Evolutionary conservation across 2,113 vertebrate genomes (phyloP).

Genomic region (Chrysemys picta): DNA sequence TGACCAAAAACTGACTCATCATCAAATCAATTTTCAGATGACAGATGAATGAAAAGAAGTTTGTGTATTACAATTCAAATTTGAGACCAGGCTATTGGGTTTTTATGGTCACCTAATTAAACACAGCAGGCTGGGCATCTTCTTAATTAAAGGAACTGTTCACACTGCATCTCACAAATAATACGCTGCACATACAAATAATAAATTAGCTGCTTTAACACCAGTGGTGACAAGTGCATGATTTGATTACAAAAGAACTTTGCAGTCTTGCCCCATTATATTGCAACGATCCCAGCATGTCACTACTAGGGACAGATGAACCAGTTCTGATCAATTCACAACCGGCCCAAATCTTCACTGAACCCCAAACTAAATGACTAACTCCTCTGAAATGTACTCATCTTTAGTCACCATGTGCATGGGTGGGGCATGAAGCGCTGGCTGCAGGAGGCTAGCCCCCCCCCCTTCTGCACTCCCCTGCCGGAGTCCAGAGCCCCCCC

Average conservation of each 20-base stretch:
- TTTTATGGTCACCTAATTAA: slow-evolving; percentile 56
- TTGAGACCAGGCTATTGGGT: slow-evolving; percentile 7
- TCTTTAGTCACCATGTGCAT: neutral
- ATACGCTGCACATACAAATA: neutral
- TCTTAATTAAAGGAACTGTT: slow-evolving; percentile 58
- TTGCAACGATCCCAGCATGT: neutral
- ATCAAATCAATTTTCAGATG: slow-evolving; percentile 34
- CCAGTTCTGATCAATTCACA: too few species aligned
- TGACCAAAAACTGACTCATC: slow-evolving; percentile 47
- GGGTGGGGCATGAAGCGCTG: too few species aligned
- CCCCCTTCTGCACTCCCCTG: too few species aligned
- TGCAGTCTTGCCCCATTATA: neutral
- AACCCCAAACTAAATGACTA: neutral
- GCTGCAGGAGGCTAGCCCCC: too few species aligned
- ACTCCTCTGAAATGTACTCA: neutral
- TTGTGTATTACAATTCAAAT: slow-evolving; percentile 46
- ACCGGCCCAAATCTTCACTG: neutral
- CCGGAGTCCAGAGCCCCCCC: too few species aligned
- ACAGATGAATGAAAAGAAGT: slow-evolving; percentile 60
- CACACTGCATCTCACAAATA: slow-evolving; percentile 1
- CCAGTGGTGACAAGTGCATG: neutral
- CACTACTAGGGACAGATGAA: neutral
- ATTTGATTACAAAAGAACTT: neutral
- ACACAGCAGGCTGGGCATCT: slow-evolving; percentile 23
- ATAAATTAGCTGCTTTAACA: too few species aligned